Conservation (phyloP, 1,140 invertebrate genomes). For the Bilobella aurantiaca region DNA sequence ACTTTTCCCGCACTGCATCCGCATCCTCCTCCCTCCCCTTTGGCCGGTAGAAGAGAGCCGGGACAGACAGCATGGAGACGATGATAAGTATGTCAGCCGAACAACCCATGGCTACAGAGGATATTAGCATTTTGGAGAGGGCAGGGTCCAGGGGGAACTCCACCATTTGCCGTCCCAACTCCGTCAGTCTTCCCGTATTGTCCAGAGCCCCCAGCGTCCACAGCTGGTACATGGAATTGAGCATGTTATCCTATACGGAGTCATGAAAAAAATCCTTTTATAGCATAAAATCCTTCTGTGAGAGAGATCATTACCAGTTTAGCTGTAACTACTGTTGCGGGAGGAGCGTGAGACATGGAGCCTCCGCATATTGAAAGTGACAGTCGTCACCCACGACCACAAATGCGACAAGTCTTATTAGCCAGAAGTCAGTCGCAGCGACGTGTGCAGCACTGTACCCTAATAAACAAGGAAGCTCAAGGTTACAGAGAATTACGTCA, state of each 20-base stretch:
- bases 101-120: slow-evolving; percentile 75
- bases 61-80: slow-evolving; percentile 98
- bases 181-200: slow-evolving; percentile 82
- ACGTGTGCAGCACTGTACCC: too few species aligned
- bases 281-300: too few species aligned
- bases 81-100: slow-evolving; percentile 83
- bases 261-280: too few species aligned
- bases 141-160: slow-evolving; percentile 98
- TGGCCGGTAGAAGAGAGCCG: slow-evolving; percentile 95
- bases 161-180: slow-evolving; percentile 91
- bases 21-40: slow-evolving; percentile 98
- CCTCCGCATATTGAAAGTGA: too few species aligned
- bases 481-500: too few species aligned
- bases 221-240: slow-evolving; percentile 97
- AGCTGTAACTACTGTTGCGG: too few species aligned
- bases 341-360: too few species aligned
- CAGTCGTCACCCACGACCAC: too few species aligned
- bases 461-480: too few species aligned
- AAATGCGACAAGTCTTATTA: too few species aligned
- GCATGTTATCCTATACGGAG: slow-evolving; percentile 98
- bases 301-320: too few species aligned
- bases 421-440: too few species aligned
- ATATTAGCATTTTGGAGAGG: slow-evolving; percentile 97
- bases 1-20: slow-evolving; percentile 91
- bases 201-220: slow-evolving; percentile 98